Percentiles rank a stretch among this genome's conserved stretches.
Evolutionary conservation across 2,797 vertebrate species (phyloP).

Genomic region (Lagorchestes hirsutus): DNA sequence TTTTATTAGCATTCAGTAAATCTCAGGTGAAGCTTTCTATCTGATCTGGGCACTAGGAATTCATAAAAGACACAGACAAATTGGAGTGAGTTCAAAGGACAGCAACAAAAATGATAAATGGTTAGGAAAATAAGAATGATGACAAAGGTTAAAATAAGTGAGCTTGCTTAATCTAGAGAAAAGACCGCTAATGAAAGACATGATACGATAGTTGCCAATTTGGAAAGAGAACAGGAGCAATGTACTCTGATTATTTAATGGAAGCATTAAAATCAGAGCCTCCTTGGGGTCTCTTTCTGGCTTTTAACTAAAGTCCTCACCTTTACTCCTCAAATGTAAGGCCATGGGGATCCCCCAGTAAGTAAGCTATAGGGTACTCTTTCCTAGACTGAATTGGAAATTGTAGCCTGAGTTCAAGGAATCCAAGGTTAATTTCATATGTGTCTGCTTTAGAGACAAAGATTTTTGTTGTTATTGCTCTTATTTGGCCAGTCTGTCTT

Average conservation of each 20-base stretch:
- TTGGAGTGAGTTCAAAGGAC: conserved; percentile 1
- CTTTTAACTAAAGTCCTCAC: not conserved
- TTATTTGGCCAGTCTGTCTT: not conserved
- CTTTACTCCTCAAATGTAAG: not conserved
- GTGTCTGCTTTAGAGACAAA: not conserved
- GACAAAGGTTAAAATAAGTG: not conserved
- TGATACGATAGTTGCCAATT: not conserved
- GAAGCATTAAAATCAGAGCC: not conserved
- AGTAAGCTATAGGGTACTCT: not conserved
- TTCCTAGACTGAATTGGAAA: not conserved
- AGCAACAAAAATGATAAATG: conserved; percentile 18
- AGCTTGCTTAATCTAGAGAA: conserved; percentile 11
- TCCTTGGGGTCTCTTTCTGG: not conserved
- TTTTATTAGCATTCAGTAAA: not conserved
- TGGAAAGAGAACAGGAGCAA: not conserved
- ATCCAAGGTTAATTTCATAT: not conserved
- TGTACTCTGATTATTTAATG: not conserved
- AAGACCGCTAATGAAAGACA: not conserved
- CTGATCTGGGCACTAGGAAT: not conserved
- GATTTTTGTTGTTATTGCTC: not conserved
- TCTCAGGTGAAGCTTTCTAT: not conserved
- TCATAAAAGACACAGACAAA: conserved; percentile 4
- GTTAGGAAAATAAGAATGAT: conserved; percentile 26
- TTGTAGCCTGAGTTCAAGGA: not conserved
- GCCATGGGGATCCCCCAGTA: not conserved